Evolutionary conservation across 2,888 invertebrate species (phyloP), one percentile per base, ranked within the genome.

Genomic region (Leucophenga maculata): DNA sequence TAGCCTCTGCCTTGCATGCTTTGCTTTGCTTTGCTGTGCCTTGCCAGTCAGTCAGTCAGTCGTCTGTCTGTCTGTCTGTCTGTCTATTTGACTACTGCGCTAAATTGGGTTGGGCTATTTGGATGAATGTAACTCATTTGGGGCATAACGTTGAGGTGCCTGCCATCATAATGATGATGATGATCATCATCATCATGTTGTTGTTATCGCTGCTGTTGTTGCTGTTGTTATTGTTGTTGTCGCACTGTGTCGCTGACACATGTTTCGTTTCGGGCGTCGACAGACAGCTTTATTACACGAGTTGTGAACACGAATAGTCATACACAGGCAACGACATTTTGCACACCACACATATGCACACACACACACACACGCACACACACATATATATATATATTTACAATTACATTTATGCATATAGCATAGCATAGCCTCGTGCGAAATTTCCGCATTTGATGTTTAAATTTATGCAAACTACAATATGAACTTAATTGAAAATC

Each of bases 1-100:
- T 32, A 6, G 8, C 32, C n/a, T n/a, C n/a, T n/a, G n/a, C n/a
- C n/a, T n/a, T 79, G 78, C 77, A 78, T 80, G 77, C 78, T 78
- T 80, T 79, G 80, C 79, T 79, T 80, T 79, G 78, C 79, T 79
- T 79, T n/a, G n/a, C n/a, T n/a, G n/a, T n/a, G n/a, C n/a, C n/a
- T n/a, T n/a, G n/a, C n/a, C n/a, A 80, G 65, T 46, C 57, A n/a
- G 64, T 64, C 59, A 62, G n/a, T n/a, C n/a, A n/a, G n/a, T n/a
- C n/a, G 69, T 65, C 31, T 57, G 20, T 48, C n/a, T 6, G 6
- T 6, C 32, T 32, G 6, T 32, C 32, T 32, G 32, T 32, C 32
- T 32, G 32, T 6, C 32, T 32, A 32, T 32, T 32, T 32, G 32
- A 32, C 57, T 50, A 78, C 79, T 79, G 78, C 78, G n/a, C n/a